phyloP scores from a whole-genome alignment of 1,140 invertebrate species.

The Heliconius himera region DNA sequence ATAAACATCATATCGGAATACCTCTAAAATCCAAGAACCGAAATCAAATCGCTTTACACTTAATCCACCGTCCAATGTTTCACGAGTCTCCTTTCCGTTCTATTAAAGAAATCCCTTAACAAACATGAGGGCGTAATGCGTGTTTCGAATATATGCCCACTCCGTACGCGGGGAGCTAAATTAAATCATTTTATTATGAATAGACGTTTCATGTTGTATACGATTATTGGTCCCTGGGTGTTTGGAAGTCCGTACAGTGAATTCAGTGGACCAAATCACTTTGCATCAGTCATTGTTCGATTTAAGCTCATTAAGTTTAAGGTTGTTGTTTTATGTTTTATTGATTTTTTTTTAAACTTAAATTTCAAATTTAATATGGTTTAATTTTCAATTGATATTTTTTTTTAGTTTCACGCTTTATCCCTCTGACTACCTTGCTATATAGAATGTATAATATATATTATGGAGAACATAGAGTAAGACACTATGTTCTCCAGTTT shows the following conservation, averaged over 20 bases:
- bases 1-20: too few relatives aligned
- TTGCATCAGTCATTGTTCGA: background rate
- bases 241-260: background rate
- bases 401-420: too few relatives aligned
- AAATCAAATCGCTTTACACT: background rate
- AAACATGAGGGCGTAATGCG: constrained; percentile 58
- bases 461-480: too few relatives aligned
- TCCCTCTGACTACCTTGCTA: too few relatives aligned
- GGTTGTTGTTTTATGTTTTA: too few relatives aligned
- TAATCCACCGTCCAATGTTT: constrained; percentile 31
- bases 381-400: too few relatives aligned
- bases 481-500: too few relatives aligned
- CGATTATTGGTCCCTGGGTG: constrained; percentile 7
- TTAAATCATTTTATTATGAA: constrained; percentile 39
- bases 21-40: too few relatives aligned
- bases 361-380: too few relatives aligned
- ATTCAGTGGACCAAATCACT: background rate
- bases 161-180: constrained; percentile 25
- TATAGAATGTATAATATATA: too few relatives aligned
- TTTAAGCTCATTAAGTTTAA: background rate
- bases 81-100: constrained; percentile 53
- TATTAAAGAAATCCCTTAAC: constrained; percentile 69
- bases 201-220: constrained; percentile 14
- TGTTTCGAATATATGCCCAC: constrained; percentile 32
- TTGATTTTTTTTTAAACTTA: too few relatives aligned